Percentiles rank a stretch among this genome's conserved stretches.
phyloP scores from a whole-genome alignment of 1,140 invertebrate species.

The Drosophila melanica region DNA sequence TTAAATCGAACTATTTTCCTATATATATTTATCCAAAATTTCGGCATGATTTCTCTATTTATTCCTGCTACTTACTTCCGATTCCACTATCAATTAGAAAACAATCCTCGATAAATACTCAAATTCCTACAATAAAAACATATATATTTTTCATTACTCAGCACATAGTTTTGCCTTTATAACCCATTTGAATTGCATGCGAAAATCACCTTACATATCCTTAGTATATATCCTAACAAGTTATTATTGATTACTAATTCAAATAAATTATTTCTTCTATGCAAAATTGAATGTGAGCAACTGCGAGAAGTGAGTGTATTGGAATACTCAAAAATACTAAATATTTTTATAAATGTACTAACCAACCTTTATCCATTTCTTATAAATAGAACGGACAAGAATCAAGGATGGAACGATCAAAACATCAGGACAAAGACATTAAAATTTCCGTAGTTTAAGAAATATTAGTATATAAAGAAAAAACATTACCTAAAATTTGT shows the following conservation, averaged over 20 bases:
- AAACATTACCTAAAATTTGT: background rate
- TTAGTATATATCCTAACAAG: background rate
- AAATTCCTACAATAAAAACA: constrained; percentile 10
- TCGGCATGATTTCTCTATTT: constrained; percentile 58
- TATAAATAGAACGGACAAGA: background rate
- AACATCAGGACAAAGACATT: background rate
- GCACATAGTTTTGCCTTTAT: constrained; percentile 33
- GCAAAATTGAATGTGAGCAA: background rate
- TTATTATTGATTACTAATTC: background rate
- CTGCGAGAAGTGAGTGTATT: constrained; percentile 6
- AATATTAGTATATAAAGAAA: background rate
- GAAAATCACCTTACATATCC: constrained; percentile 1
- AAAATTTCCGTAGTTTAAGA: background rate
- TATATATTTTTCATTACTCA: constrained; percentile 20
- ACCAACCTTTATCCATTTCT: background rate
- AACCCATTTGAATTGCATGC: constrained; percentile 29
- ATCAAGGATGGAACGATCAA: background rate
- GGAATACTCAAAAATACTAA: no score
- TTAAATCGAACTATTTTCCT: constrained; percentile 22
- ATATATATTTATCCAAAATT: constrained; percentile 33
- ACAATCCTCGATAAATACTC: constrained; percentile 17
- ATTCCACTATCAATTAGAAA: constrained; percentile 43
- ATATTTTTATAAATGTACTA: background rate
- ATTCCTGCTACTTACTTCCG: constrained; percentile 41
- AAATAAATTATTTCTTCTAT: background rate